A percentile compares a stretch with the other conserved stretches of the same genome.
Conservation (phyloP, 2,888 invertebrate species). For the Erebia palarica region DNA sequence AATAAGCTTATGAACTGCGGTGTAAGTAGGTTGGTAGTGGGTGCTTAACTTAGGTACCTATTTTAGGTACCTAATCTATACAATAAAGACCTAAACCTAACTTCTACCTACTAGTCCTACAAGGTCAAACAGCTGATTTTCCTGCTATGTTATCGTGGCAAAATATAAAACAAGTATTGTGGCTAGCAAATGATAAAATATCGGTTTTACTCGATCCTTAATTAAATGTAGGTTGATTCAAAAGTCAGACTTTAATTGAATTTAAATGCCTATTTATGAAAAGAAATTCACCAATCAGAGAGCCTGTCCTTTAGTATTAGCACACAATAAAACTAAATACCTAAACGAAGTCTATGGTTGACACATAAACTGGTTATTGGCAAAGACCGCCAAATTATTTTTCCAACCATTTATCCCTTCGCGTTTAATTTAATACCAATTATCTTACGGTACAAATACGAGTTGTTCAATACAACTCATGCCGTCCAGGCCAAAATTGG, state of each 20-base stretch:
- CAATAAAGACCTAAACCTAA: neutral
- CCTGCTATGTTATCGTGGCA: slow-evolving; percentile 46
- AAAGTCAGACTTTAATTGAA: no score
- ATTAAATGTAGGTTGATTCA: slow-evolving; percentile 2
- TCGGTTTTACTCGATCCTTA: slow-evolving; percentile 13
- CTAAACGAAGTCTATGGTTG: neutral
- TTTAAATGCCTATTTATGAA: no score
- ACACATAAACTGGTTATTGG: slow-evolving; percentile 14
- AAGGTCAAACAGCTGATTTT: slow-evolving; percentile 55
- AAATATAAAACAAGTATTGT: slow-evolving; percentile 31
- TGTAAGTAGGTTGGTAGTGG: neutral
- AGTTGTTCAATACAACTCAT: slow-evolving; percentile 46
- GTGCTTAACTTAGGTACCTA: no score
- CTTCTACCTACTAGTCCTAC: slow-evolving; percentile 8
- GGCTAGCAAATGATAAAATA: slow-evolving; percentile 27
- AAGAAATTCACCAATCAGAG: no score
- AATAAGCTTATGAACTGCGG: no score
- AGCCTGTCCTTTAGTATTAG: no score
- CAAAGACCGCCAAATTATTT: slow-evolving; percentile 37
- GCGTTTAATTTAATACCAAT: slow-evolving; percentile 48
- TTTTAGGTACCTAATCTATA: neutral
- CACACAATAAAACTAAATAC: neutral
- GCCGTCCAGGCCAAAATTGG: slow-evolving; percentile 52
- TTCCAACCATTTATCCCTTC: slow-evolving; percentile 39
- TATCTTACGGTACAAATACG: slow-evolving; percentile 47